Evolutionary conservation across 1,140 invertebrate genomes (phyloP), one percentile per base, ranked within the genome.

Genomic region (Drosophila tropicalis): DNA sequence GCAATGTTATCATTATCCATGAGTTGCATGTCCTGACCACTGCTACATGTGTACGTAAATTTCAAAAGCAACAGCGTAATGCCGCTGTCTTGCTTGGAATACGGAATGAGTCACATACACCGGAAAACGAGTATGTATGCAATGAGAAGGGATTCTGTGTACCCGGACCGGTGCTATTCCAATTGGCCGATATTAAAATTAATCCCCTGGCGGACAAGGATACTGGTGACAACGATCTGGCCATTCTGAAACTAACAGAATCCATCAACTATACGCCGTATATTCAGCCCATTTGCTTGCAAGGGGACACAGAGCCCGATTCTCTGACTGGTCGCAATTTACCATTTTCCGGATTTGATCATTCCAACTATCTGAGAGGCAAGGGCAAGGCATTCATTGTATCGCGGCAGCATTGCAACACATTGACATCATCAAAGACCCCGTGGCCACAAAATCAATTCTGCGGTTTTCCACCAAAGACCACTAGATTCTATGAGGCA

Each of bases 101-200:
- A 2, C 81, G 70, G 68, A 54, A 83, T 19, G 63, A 74, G 34
- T 69, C 39, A 2, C n/a, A 67, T 19, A 0, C 62, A 1, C 54
- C 58, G 0, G 70, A 70, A 0, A 65, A 69, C 5, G 66, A 72
- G 4, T 67, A 70, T 5, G 29, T 34, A 0, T 89, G 84, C 56
- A 89, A 84, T 68, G 40, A 6, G 0, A 74, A 70, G n/a, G 84
- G 77, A 1, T 89, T 84, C 22, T 89, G 84, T 64, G 75, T 78
- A n/a, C 77, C 80, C 0, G 65, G 70, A 0, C 84, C 84, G 0
- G 44, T 58, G 25, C 54, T 70, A 4, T 40, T 68, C 6, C 19
- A n/a, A 0, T 66, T 89, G 10, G 19, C 47, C 3, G 65, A 61
- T 32, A 81, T 89, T 29, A 69, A 56, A 25, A 40, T 81, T 15